Evolutionary conservation across 2,888 invertebrate genomes (phyloP).

Genomic region (Chorisops tibialis): DNA sequence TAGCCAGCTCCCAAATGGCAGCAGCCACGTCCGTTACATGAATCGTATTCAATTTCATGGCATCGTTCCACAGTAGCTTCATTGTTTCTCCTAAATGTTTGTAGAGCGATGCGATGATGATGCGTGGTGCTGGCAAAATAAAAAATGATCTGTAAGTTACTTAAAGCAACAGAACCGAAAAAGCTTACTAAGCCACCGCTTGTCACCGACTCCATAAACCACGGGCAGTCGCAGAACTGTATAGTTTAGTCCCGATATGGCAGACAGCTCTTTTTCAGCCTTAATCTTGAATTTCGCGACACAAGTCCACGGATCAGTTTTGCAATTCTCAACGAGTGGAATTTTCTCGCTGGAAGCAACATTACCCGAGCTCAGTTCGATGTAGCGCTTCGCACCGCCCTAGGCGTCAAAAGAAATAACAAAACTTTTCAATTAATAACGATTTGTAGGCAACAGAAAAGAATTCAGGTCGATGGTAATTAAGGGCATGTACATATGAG

Average conservation of each 20-base stretch:
- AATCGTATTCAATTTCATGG: constrained; percentile 81
- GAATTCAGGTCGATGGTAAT: not conserved
- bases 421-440: too few relatives aligned
- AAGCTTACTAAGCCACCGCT: constrained; percentile 72
- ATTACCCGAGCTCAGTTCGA: constrained; percentile 83
- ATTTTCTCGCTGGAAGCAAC: constrained; percentile 76
- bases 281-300: constrained; percentile 78
- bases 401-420: too few relatives aligned
- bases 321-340: constrained; percentile 72
- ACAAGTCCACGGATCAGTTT: constrained; percentile 79
- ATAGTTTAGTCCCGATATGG: constrained; percentile 65
- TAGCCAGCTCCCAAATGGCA: constrained; percentile 74
- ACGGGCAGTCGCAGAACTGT: constrained; percentile 79
- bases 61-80: constrained; percentile 86
- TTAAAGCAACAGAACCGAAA: not conserved
- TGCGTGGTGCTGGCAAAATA: constrained; percentile 66
- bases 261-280: constrained; percentile 73
- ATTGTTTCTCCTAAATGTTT: constrained; percentile 84
- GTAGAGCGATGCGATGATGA: constrained; percentile 84
- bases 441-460: too few relatives aligned
- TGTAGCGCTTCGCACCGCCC: constrained; percentile 65
- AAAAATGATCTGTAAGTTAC: constrained; percentile 12
- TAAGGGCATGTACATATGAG: constrained; percentile 4
- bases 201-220: constrained; percentile 83
- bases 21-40: constrained; percentile 81